Evolutionary conservation across 2,113 vertebrate species (phyloP), one percentile per base, ranked within the genome.

Genomic region (Cnemophilus loriae): DNA sequence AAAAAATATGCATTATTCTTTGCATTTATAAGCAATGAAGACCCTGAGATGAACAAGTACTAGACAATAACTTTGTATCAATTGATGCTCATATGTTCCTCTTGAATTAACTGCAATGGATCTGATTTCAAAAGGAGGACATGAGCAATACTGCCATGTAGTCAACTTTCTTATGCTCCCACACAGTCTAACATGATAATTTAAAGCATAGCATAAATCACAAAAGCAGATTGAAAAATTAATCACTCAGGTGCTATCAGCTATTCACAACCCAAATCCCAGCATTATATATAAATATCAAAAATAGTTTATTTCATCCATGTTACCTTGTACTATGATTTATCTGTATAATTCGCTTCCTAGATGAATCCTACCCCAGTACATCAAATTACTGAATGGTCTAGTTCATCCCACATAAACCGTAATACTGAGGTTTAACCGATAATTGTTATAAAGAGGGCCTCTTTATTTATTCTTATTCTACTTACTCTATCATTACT

Each of bases 401-500:
- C 9, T 70, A 50, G 8, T 52, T 65, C 39, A 60, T 80, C 5
- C 13, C 33, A n/a, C 11, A 19, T 55, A 37, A 81, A 23, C 16
- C 16, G 21, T n/a, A 67, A n/a, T 49, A 67, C 52, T 3, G 53
- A 35, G 10, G 13, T 68, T 87, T 68, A 75, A 59, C 32, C 49
- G 17, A 23, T 57, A 83, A 52, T 84, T 86, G 11, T 64, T 88
- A 59, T 22, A 77, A 69, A 42, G 67, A 84, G 53, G 7, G 10
- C 32, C 19, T 74, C 16, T 74, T 56, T 78, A 78, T 96, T 95
- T 90, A 86, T 93, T 91, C 73, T 95, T 90, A 59, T 92, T 88
- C 60, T 59, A 74, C 55, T 85, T 90, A 59, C 23, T 91, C 46
- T 77, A 13, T 88, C 47, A 63, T 84, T 94, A 64, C 49, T 89